Conservation (phyloP, 1,140 invertebrate species). For the Musca domestica region DNA sequence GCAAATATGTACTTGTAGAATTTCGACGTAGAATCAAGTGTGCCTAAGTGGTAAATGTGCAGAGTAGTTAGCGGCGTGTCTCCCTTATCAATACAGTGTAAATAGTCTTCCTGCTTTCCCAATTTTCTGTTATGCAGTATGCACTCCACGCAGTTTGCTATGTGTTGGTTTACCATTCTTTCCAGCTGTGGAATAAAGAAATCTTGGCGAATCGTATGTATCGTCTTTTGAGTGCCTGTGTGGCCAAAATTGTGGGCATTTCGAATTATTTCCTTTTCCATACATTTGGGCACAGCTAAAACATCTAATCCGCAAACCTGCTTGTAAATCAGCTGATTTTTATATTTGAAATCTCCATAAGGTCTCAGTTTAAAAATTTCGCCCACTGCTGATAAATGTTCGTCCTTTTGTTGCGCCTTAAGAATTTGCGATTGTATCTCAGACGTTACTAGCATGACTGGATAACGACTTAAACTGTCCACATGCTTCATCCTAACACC, state of each 20-base stretch:
- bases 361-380: background rate
- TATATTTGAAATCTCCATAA: conserved; percentile 6
- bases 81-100: background rate
- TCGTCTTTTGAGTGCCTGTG: too few species aligned
- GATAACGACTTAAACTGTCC: background rate
- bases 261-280: too few species aligned
- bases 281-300: background rate
- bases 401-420: background rate
- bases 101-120: background rate
- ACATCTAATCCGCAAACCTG: background rate
- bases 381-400: background rate
- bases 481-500: background rate
- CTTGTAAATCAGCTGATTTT: background rate
- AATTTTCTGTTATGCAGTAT: too few species aligned
- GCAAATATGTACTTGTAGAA: conserved; percentile 51
- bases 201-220: background rate
- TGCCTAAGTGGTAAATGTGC: conserved; percentile 33
- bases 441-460: background rate
- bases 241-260: too few species aligned
- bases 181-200: conserved; percentile 13
- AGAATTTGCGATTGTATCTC: background rate
- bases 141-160: too few species aligned
- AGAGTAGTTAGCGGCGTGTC: background rate
- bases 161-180: too few species aligned
- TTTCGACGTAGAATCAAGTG: conserved; percentile 44